Evolutionary conservation across 2,888 invertebrate genomes (phyloP).

Genomic region (Chaitophorus viminalis): DNA sequence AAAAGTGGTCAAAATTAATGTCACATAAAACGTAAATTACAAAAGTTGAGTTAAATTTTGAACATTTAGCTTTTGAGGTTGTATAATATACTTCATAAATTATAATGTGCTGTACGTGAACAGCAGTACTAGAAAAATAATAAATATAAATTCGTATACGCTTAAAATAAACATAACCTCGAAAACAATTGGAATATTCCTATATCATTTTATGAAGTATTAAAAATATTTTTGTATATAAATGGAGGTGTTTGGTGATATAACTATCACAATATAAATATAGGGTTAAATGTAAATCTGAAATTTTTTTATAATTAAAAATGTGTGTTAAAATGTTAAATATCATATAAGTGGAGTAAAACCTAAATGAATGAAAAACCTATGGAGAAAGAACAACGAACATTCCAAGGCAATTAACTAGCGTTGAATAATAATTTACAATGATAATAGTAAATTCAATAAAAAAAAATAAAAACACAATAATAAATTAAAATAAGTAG

Average conservation of each 20-base stretch:
- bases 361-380: background rate
- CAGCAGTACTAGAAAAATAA: too few species aligned
- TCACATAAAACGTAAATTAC: background rate
- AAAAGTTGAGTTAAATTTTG: background rate
- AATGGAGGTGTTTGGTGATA: too few species aligned
- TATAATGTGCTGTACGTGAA: too few species aligned
- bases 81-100: background rate
- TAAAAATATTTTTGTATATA: too few species aligned
- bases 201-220: too few species aligned
- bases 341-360: background rate
- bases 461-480: background rate
- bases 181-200: too few species aligned
- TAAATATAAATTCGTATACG: too few species aligned
- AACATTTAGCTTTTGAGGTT: background rate
- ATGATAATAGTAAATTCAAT: slow-evolving; percentile 11
- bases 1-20: background rate
- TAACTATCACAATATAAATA: too few species aligned
- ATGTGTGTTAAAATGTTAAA: background rate
- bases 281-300: too few species aligned
- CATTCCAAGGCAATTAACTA: slow-evolving; percentile 27
- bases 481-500: slow-evolving; percentile 53
- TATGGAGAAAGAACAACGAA: background rate
- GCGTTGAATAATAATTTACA: slow-evolving; percentile 6
- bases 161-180: too few species aligned
- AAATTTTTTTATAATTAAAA: background rate